phyloP scores from a whole-genome alignment of 2,797 vertebrate species.

The Dryobates pubescens region DNA sequence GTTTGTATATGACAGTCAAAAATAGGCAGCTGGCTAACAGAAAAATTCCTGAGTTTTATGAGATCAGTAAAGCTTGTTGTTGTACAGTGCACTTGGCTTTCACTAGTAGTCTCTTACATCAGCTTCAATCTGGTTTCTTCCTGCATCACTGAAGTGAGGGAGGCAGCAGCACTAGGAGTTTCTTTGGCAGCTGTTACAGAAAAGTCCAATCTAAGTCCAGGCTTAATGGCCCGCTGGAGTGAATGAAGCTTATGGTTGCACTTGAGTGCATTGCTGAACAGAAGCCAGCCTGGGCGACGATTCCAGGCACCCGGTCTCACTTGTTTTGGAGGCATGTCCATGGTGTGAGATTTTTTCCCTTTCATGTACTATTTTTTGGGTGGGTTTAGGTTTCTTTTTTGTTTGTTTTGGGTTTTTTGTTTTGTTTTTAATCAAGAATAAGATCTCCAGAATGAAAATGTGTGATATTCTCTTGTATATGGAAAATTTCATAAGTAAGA shows the following conservation, averaged over 20 bases:
- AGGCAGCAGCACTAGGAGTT: not conserved
- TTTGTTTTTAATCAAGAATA: not conserved
- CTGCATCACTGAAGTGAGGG: not conserved
- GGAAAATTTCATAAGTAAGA: conserved; percentile 38
- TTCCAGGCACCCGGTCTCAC: not conserved
- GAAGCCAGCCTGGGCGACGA: not conserved
- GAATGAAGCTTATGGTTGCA: not conserved
- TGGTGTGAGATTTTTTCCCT: not conserved
- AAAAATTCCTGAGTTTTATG: conserved; percentile 45
- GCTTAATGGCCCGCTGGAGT: not conserved
- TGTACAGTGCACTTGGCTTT: conserved; percentile 38
- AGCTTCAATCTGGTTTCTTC: conserved; percentile 22
- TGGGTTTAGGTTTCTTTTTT: not conserved
- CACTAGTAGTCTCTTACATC: not conserved
- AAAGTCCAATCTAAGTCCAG: not conserved
- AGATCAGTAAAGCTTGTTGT: conserved; percentile 55
- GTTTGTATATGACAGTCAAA: not conserved
- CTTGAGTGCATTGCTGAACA: not conserved
- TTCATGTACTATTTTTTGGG: not conserved
- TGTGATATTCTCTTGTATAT: not conserved
- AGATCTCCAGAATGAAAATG: not conserved
- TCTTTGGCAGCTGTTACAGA: not conserved
- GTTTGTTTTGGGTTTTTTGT: not conserved
- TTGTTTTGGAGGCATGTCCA: not conserved
- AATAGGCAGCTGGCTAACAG: conserved; percentile 26